These are phyloP conservation scores for Anabas testudineus DNA, from an alignment of 2,797 vertebrate genomes.

Conservation along the genomic window DNA sequence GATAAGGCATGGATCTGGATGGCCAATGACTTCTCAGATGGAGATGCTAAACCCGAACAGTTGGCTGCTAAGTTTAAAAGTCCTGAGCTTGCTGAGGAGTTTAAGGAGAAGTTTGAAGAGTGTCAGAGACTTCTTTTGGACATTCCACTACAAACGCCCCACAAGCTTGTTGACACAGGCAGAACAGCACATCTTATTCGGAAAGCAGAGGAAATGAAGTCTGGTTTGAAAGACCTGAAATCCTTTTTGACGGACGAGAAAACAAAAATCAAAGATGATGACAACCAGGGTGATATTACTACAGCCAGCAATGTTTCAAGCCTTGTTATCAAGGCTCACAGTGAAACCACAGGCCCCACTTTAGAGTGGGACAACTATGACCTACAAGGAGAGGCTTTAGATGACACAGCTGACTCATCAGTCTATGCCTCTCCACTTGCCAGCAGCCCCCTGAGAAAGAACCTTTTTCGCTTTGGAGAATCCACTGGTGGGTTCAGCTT, in stretches of 20 bases:
- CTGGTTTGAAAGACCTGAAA: slow-evolving; percentile 95
- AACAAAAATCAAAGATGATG: slow-evolving; percentile 88
- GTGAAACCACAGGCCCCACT: slow-evolving; percentile 87
- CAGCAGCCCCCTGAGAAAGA: slow-evolving; percentile 91
- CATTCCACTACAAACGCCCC: slow-evolving; percentile 97
- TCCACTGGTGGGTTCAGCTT: slow-evolving; percentile 94
- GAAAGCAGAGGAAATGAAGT: slow-evolving; percentile 99
- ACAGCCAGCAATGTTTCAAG: slow-evolving; percentile 71
- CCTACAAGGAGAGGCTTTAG: slow-evolving; percentile 88
- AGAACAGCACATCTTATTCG: slow-evolving; percentile 95
- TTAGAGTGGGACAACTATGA: slow-evolving; percentile 98
- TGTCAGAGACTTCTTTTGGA: slow-evolving; percentile 94
- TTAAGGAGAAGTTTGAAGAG: slow-evolving; percentile 96
- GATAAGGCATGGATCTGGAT: slow-evolving; percentile 98
- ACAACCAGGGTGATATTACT: slow-evolving; percentile 65
- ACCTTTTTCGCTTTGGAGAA: slow-evolving; percentile 96
- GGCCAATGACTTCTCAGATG: slow-evolving; percentile 96
- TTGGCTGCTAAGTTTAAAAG: slow-evolving; percentile 98
- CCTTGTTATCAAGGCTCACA: slow-evolving; percentile 81
- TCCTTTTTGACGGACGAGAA: slow-evolving; percentile 93
- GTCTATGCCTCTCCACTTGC: slow-evolving; percentile 89
- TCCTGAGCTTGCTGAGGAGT: slow-evolving; percentile 93
- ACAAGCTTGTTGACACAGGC: slow-evolving; percentile 95
- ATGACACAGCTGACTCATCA: slow-evolving; percentile 89
- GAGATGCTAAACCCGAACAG: slow-evolving; percentile 92